phyloP scores from a whole-genome alignment of 2,888 invertebrate genomes.

The Deroplatys truncata region DNA sequence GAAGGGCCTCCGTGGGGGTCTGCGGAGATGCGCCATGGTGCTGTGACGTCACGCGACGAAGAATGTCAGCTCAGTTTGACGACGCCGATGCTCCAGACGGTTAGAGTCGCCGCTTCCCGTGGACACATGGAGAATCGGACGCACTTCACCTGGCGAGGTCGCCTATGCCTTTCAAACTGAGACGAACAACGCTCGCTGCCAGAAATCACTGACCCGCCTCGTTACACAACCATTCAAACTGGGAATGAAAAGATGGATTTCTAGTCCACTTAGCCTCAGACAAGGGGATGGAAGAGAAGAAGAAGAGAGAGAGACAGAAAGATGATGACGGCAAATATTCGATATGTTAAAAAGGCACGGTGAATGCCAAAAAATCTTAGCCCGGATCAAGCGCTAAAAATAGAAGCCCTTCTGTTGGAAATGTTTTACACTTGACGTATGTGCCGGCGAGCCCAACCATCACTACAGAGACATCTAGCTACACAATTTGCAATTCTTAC shows the following conservation, averaged over 20 bases:
- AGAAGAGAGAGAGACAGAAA: conserved; percentile 1
- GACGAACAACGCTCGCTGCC: background rate
- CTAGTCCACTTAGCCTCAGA: background rate
- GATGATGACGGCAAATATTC: background rate
- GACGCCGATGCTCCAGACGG: background rate
- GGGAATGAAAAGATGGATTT: background rate
- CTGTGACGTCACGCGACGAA: conserved; percentile 5
- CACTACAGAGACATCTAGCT: background rate
- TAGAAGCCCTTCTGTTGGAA: background rate
- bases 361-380: conserved; percentile 23
- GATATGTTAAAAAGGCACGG: background rate
- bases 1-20: conserved; percentile 15
- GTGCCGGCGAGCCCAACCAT: background rate
- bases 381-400: conserved; percentile 30
- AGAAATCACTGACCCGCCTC: background rate
- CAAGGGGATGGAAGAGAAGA: background rate
- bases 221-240: background rate
- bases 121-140: background rate
- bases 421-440: background rate
- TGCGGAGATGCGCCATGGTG: conserved; percentile 26
- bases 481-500: background rate
- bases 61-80: conserved; percentile 10
- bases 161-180: background rate
- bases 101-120: background rate
- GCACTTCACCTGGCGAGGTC: background rate